These are phyloP conservation scores for Clepsis dumicolana DNA, from an alignment of 2,888 invertebrate genomes.

Conservation along the genomic window DNA sequence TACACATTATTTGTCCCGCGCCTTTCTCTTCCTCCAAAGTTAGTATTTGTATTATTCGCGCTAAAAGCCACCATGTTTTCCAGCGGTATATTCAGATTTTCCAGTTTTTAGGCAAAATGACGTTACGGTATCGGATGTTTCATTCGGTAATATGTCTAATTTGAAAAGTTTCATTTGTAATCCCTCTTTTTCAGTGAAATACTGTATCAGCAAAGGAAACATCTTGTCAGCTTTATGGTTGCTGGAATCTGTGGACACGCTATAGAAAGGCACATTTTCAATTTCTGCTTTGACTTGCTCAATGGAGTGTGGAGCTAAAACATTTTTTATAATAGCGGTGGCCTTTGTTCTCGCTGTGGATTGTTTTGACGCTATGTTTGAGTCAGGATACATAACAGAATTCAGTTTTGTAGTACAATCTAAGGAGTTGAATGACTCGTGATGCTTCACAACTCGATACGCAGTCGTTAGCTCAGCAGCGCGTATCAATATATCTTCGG, in stretches of 20 bases:
- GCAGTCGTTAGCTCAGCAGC: too few relatives aligned
- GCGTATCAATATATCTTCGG: too few relatives aligned
- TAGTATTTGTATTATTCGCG: too few relatives aligned
- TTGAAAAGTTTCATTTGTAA: constrained; percentile 15
- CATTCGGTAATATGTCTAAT: constrained; percentile 16
- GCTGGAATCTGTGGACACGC: constrained; percentile 15
- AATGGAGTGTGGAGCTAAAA: constrained; percentile 29
- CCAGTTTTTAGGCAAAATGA: constrained; percentile 10
- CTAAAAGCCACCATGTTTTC: constrained; percentile 10
- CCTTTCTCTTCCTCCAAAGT: too few relatives aligned
- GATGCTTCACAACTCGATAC: too few relatives aligned
- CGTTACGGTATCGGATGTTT: constrained; percentile 20
- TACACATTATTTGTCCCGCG: constrained; percentile 18
- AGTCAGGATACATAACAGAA: too few relatives aligned
- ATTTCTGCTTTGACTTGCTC: too few relatives aligned
- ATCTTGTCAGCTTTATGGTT: constrained; percentile 21
- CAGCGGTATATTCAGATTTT: constrained; percentile 5
- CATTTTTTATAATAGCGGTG: constrained; percentile 43
- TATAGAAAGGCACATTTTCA: constrained; percentile 8
- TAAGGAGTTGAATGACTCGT: too few relatives aligned
- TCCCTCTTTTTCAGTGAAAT: constrained; percentile 22
- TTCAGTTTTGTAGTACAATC: too few relatives aligned
- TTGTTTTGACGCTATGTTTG: constrained; percentile 41
- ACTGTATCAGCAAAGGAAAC: constrained; percentile 20
- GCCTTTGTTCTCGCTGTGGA: constrained; percentile 38